These are phyloP conservation scores for Mustelus asterias DNA, from an alignment of 2,113 vertebrate genomes.

Conservation along the genomic window DNA sequence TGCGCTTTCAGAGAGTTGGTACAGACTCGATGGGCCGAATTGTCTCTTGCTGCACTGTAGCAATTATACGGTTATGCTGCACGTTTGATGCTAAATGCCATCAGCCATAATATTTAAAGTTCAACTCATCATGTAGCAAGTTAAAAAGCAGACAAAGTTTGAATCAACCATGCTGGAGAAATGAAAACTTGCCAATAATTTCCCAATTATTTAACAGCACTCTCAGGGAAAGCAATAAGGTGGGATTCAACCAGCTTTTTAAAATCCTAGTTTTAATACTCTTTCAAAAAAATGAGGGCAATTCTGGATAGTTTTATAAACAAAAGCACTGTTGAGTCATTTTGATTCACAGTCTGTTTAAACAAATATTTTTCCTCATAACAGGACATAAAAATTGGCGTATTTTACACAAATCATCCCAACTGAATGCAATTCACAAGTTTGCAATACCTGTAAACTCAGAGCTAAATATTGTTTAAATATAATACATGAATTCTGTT, in stretches of 20 bases:
- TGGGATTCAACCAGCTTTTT: background rate
- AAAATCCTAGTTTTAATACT: background rate
- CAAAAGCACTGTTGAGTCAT: background rate
- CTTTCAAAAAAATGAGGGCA: background rate
- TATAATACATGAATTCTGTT: background rate
- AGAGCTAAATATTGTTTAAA: background rate
- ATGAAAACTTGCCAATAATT: background rate
- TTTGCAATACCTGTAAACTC: background rate
- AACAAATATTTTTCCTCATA: background rate
- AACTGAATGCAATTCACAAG: background rate
- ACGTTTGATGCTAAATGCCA: background rate
- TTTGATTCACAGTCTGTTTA: background rate
- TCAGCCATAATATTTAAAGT: background rate
- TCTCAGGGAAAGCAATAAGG: background rate
- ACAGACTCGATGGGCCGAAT: too few species aligned
- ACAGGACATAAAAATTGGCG: background rate
- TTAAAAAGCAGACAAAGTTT: background rate
- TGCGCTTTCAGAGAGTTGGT: too few species aligned
- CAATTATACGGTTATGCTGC: background rate
- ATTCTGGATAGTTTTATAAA: background rate
- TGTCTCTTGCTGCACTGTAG: too few species aligned
- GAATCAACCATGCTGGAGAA: background rate
- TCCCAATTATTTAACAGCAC: background rate
- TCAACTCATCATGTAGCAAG: background rate
- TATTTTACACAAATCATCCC: background rate